These are phyloP conservation scores for Alectura lathami DNA, from an alignment of 2,113 vertebrate genomes.

Conservation along the genomic window DNA sequence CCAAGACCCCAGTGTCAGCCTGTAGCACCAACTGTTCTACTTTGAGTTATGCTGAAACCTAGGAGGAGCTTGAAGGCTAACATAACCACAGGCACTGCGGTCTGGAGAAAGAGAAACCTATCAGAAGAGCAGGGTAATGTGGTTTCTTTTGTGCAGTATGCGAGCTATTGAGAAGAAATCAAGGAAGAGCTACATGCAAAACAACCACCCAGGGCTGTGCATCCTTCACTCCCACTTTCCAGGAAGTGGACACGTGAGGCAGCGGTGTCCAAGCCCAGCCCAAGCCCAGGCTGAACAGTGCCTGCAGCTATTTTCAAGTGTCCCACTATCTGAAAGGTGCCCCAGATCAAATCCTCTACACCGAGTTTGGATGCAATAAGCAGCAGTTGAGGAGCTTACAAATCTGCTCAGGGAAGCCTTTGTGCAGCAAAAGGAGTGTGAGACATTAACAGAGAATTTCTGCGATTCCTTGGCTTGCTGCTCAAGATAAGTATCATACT, in stretches of 20 bases:
- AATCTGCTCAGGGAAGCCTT: background rate
- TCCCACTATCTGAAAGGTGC: background rate
- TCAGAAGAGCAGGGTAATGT: background rate
- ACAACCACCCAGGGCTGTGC: fast-evolving
- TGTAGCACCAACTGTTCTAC: background rate
- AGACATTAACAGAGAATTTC: slow-evolving; percentile 31
- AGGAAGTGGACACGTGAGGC: background rate
- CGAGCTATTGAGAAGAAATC: background rate
- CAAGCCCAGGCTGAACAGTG: background rate
- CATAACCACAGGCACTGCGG: background rate
- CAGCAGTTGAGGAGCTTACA: background rate
- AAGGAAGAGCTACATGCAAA: background rate
- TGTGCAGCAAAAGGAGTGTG: background rate
- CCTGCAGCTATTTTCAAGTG: background rate
- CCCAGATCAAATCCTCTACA: background rate
- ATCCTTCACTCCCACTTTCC: background rate
- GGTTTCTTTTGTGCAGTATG: background rate
- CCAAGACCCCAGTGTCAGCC: background rate
- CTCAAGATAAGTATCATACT: slow-evolving; percentile 36
- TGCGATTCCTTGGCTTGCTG: slow-evolving; percentile 52
- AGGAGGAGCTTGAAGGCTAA: background rate
- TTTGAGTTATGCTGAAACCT: background rate
- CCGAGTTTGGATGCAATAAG: background rate
- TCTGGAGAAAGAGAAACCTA: background rate
- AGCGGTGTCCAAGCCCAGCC: background rate